Evolutionary conservation across 2,113 vertebrate genomes (phyloP), one percentile per base, ranked within the genome.

Genomic region (Centropus bengalensis): DNA sequence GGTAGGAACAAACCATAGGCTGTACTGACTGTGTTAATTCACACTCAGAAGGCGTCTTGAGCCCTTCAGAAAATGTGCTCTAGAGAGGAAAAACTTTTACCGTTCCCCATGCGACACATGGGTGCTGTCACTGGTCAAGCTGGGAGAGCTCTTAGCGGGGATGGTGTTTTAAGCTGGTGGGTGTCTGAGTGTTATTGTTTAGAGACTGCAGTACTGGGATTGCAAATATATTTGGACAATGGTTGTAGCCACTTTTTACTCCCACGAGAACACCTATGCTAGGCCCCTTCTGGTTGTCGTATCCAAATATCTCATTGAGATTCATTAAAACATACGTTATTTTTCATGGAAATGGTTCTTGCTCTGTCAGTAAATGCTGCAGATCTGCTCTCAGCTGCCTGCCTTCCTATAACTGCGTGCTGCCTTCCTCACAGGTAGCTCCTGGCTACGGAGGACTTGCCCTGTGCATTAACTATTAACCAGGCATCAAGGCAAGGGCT

Each of bases 391-490:
- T 76, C 66, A 30, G 73, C 83, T 12, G 36, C 33, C 82, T 69
- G 22, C 40, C 59, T 86, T 52, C 44, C 54, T 67, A 0, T 36
- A 71, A 42, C 45, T 58, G 45, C 44, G 2, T 19, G 51, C 82
- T 81, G 42, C 70, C 89, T 76, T 80, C 40, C 87, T 75, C 77
- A 12, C 23, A 71, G 91, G 58, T 75, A 86, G 69, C 86, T 86
- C 40, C 86, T 58, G 55, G 32, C 76, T 81, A 38, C 33, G 2
- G 36, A 82, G 81, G 81, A 23, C 83, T 91, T 85, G 78, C 63
- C 77, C 67, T 76, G 0, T 59, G 47, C 78, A 91, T 95, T 96
- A 89, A 91, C 49, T 96, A 88, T 96, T 94, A 87, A 95, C 33
- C 42, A 95, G 63, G 45, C 63, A 83, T 85, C 78, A 70, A 77